These are phyloP conservation scores for Rhincodon typus DNA, from an alignment of 2,797 vertebrate species.

Conservation along the genomic window DNA sequence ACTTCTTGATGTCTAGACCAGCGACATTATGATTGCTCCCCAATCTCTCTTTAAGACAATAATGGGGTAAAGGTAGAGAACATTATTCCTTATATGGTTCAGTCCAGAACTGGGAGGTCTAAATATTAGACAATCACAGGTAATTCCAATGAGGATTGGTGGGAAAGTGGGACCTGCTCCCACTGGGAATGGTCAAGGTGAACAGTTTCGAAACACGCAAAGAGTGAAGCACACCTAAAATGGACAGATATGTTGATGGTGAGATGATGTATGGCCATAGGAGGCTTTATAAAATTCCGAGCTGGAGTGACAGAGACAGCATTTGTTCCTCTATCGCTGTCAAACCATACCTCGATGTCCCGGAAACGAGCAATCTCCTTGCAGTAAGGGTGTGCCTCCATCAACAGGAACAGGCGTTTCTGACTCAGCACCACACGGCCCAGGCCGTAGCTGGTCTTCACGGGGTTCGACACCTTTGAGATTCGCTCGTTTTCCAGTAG, in stretches of 20 bases:
- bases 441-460: slow-evolving; percentile 28
- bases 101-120: background rate
- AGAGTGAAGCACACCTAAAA: too few relatives aligned
- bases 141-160: background rate
- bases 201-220: background rate
- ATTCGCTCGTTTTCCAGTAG: background rate
- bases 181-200: background rate
- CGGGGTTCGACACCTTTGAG: background rate
- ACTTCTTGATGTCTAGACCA: too few relatives aligned
- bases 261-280: background rate
- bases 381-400: background rate
- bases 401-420: slow-evolving; percentile 9
- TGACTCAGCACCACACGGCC: slow-evolving; percentile 22
- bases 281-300: background rate
- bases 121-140: background rate
- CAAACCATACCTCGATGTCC: slow-evolving; percentile 4
- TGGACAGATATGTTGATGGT: background rate
- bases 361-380: slow-evolving; percentile 20
- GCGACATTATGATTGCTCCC: too few relatives aligned
- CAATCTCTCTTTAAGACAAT: background rate
- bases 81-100: background rate
- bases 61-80: background rate
- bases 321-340: background rate
- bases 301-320: background rate
- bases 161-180: background rate